These are phyloP conservation scores for Propithecus perrieri DNA, from an alignment of 2,797 vertebrate species.

Conservation along the genomic window DNA sequence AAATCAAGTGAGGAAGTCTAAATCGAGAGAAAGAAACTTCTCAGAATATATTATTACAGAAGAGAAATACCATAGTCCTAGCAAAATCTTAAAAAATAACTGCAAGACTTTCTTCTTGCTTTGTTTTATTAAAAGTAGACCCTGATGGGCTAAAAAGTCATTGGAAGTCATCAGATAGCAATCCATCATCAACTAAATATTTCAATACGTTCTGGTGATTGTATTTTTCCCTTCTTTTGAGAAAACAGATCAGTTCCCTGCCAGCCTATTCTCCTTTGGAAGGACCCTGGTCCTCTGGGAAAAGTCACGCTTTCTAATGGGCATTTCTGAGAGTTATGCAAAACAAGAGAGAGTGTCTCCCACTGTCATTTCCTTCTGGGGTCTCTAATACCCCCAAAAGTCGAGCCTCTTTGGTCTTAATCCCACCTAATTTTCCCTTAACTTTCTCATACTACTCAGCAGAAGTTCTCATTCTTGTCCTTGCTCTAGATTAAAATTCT, in stretches of 20 bases:
- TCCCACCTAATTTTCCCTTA: not conserved
- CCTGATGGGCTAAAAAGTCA: slow-evolving; percentile 50
- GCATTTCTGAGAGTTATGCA: not conserved
- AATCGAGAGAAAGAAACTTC: slow-evolving; percentile 74
- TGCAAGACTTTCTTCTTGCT: slow-evolving; percentile 1
- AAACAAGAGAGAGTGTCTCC: not conserved
- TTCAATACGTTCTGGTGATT: not conserved
- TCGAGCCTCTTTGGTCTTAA: not conserved
- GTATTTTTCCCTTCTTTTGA: not conserved
- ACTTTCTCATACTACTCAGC: not conserved
- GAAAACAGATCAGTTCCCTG: slow-evolving; percentile 37
- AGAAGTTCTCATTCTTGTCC: not conserved
- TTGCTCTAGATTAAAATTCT: not conserved
- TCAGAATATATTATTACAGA: slow-evolving; percentile 71
- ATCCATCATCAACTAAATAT: slow-evolving; percentile 30
- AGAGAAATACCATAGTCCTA: slow-evolving; percentile 22
- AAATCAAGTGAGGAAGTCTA: slow-evolving; percentile 74
- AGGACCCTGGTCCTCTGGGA: not conserved
- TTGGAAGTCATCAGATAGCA: slow-evolving; percentile 59
- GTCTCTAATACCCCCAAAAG: not conserved
- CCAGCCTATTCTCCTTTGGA: not conserved
- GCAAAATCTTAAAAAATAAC: slow-evolving; percentile 52
- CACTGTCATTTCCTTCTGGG: not conserved
- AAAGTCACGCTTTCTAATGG: not conserved
- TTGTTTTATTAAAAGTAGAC: slow-evolving; percentile 62